These are phyloP conservation scores for Oreohelix idahoensis DNA, from an alignment of 1,140 invertebrate species.

Conservation along the genomic window DNA sequence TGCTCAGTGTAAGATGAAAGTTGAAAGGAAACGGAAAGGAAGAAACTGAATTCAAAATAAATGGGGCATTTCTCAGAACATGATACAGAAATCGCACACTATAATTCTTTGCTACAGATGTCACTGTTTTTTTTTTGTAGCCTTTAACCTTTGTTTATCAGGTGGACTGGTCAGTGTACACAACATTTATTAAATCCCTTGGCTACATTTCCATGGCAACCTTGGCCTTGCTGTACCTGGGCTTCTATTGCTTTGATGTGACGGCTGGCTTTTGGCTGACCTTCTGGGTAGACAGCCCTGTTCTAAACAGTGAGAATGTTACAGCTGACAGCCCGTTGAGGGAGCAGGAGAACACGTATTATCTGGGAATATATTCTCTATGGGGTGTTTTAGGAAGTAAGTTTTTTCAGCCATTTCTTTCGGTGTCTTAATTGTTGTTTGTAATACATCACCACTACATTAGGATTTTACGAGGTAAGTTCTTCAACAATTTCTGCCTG, in stretches of 20 bases:
- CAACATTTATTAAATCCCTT: neutral
- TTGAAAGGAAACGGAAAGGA: no score
- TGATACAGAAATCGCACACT: no score
- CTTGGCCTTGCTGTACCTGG: neutral
- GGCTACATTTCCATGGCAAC: neutral
- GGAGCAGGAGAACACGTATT: slow-evolving; percentile 55
- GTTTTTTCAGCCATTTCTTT: slow-evolving; percentile 58
- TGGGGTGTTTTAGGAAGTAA: slow-evolving; percentile 59
- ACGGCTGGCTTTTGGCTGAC: slow-evolving; percentile 61
- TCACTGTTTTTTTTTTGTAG: no score
- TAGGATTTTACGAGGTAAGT: no score
- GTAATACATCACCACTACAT: no score
- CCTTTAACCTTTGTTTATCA: neutral
- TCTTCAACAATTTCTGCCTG: no score
- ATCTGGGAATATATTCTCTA: slow-evolving; percentile 64
- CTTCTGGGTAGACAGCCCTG: slow-evolving; percentile 64
- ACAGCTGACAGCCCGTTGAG: slow-evolving; percentile 48
- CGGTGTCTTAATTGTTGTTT: no score
- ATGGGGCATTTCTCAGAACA: no score
- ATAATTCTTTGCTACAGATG: no score
- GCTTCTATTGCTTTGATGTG: slow-evolving; percentile 1
- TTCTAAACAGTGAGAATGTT: slow-evolving; percentile 44
- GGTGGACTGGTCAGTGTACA: slow-evolving; percentile 26
- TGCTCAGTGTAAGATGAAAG: no score
- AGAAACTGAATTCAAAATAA: no score